These are phyloP conservation scores for Anolis sagrei DNA, from an alignment of 2,113 vertebrate species.

Conservation along the genomic window DNA sequence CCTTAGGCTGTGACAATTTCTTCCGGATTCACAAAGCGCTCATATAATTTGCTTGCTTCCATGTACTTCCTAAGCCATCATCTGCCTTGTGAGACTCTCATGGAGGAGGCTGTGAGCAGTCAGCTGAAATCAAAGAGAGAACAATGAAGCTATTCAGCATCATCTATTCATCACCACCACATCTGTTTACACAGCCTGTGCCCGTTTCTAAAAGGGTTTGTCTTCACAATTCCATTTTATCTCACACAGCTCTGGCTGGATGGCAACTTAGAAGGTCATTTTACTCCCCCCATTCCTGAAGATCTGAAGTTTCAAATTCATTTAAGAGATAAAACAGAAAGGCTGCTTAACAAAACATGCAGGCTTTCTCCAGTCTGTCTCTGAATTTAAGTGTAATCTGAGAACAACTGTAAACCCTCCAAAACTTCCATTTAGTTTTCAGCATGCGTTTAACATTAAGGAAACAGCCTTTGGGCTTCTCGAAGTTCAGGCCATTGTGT, in stretches of 20 bases:
- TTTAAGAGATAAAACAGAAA: conserved; percentile 65
- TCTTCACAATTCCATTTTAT: conserved; percentile 67
- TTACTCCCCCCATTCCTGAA: conserved; percentile 28
- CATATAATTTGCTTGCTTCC: not conserved
- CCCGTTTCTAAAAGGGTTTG: conserved; percentile 66
- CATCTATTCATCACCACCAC: conserved; percentile 69
- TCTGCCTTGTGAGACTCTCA: conserved; percentile 41
- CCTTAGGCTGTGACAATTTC: not conserved
- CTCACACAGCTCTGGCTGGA: conserved; percentile 36
- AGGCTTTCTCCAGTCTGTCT: conserved; percentile 51
- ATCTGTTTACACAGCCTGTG: conserved; percentile 80
- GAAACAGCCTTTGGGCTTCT: conserved; percentile 27
- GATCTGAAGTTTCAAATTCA: conserved; percentile 59
- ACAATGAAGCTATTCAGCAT: conserved; percentile 78
- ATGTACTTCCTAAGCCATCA: conserved; percentile 41
- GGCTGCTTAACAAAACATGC: conserved; percentile 59
- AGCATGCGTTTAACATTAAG: conserved; percentile 43
- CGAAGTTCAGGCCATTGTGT: not conserved
- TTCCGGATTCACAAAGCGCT: conserved; percentile 36
- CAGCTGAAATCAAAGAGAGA: conserved; percentile 48
- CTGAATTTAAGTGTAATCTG: conserved; percentile 61
- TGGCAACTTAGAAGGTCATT: conserved; percentile 48
- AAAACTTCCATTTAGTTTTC: conserved; percentile 50
- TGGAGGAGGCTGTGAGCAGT: conserved; percentile 49
- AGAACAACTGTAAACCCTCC: conserved; percentile 57